Evolutionary conservation across 2,888 invertebrate species (phyloP).

Genomic region (Bembecia ichneumoniformis): DNA sequence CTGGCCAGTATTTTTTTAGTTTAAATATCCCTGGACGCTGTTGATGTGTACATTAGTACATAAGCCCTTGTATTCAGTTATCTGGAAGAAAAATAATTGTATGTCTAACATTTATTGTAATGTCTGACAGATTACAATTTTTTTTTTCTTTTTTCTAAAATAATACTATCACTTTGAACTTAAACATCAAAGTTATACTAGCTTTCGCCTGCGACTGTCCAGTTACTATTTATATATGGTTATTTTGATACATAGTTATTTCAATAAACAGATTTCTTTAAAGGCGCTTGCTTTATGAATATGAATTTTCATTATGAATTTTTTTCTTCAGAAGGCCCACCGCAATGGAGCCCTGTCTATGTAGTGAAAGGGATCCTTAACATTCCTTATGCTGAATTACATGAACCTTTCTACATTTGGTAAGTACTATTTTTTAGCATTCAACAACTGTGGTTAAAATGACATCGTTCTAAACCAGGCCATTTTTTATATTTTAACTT

Average conservation of each 20-base stretch:
- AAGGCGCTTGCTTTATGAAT: neutral
- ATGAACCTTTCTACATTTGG: constrained; percentile 93
- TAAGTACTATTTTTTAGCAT: constrained; percentile 31
- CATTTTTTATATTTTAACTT: neutral
- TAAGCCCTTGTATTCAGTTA: too few relatives aligned
- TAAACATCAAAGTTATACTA: too few relatives aligned
- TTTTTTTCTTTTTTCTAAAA: too few relatives aligned
- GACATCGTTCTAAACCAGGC: too few relatives aligned
- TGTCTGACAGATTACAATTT: too few relatives aligned
- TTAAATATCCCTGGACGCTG: too few relatives aligned
- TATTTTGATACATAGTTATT: too few relatives aligned
- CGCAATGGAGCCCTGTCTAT: constrained; percentile 80
- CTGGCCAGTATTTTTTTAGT: too few relatives aligned
- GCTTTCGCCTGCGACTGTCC: neutral
- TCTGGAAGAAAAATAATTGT: too few relatives aligned
- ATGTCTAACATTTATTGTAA: too few relatives aligned
- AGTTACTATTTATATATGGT: neutral
- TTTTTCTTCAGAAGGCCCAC: constrained; percentile 46
- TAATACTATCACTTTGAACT: too few relatives aligned
- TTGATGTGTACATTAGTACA: too few relatives aligned
- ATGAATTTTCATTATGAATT: neutral
- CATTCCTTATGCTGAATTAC: constrained; percentile 94
- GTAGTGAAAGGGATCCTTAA: constrained; percentile 83
- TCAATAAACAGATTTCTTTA: neutral
- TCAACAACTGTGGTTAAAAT: neutral